Percentiles rank a stretch among this genome's conserved stretches.
Evolutionary conservation across 2,113 vertebrate species (phyloP).

Genomic region (Ramphastos sulfuratus): DNA sequence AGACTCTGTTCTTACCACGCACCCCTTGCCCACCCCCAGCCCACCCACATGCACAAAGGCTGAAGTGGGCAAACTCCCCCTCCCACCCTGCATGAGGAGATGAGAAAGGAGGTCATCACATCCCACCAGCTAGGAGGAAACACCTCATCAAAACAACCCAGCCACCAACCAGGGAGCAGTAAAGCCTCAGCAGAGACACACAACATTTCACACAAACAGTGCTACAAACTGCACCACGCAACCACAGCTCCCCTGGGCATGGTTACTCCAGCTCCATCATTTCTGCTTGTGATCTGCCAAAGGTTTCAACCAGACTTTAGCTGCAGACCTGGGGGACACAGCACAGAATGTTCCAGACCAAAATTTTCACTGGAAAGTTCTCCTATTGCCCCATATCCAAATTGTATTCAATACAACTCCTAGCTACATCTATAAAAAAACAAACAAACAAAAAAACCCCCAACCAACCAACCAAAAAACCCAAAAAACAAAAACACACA

Average conservation of each 20-base stretch:
- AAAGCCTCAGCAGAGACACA: neutral
- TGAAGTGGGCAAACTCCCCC: accelerated
- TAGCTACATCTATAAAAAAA: neutral
- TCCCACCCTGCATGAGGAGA: accelerated
- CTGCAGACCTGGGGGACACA: neutral
- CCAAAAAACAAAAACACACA: too few species aligned
- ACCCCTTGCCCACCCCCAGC: neutral
- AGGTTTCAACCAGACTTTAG: neutral
- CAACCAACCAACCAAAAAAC: too few species aligned
- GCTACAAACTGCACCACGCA: neutral
- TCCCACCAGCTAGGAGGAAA: neutral
- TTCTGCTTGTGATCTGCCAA: neutral
- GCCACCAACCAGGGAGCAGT: neutral
- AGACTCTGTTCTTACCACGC: neutral
- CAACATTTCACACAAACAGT: neutral
- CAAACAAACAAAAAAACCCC: too few species aligned
- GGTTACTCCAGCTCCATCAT: neutral
- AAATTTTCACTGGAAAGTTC: neutral
- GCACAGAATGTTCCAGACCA: neutral
- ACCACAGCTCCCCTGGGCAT: accelerated
- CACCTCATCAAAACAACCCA: neutral
- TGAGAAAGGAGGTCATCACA: neutral
- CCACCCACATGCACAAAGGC: accelerated
- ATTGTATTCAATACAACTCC: neutral
- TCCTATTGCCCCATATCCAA: neutral